Evolutionary conservation across 2,888 invertebrate genomes (phyloP), one percentile per base, ranked within the genome.

Genomic region (Zeuzera pyrina): DNA sequence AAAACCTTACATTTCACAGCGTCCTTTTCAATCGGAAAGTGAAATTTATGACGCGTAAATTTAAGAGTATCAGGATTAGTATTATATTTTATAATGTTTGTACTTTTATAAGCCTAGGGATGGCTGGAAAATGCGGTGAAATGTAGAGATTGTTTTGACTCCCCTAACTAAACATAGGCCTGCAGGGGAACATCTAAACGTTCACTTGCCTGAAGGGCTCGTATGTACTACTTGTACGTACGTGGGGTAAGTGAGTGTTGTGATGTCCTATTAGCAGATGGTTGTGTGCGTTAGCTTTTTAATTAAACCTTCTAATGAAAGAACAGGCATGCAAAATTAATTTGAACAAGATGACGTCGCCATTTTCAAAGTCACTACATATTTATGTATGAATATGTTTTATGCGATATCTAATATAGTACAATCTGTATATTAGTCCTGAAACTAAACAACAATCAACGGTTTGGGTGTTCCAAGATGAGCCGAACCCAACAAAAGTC

Each of bases 211-310:
- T 62, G 53, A 51, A 67, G 64, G 51, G 55, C 52, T 45, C 40
- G 42, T 51, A 46, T 36, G 48, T 42, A 41, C n/a, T n/a, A n/a
- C n/a, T n/a, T n/a, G n/a, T n/a, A n/a, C n/a, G 48, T 46, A 48
- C 48, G 55, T 52, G 41, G 41, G 40, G 45, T 12, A 34, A 33
- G 22, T 14, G 43, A 52, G 58, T 65, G 70, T 69, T 69, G 61
- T 74, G 66, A 65, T 72, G 65, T 67, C 61, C 64, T 66, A 66
- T 74, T 73, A 74, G 60, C 47, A 46, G 47, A 57, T 52, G 51
- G 63, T 70, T 63, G 49, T 47, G 52, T 57, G 49, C 55, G 63
- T 56, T 65, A 60, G 67, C 70, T 70, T 73, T 76, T 74, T 73
- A 77, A 78, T 78, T 73, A 72, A 69, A 65, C 57, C 48, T 52